phyloP scores from a whole-genome alignment of 2,113 vertebrate species.

The Apus apus region DNA sequence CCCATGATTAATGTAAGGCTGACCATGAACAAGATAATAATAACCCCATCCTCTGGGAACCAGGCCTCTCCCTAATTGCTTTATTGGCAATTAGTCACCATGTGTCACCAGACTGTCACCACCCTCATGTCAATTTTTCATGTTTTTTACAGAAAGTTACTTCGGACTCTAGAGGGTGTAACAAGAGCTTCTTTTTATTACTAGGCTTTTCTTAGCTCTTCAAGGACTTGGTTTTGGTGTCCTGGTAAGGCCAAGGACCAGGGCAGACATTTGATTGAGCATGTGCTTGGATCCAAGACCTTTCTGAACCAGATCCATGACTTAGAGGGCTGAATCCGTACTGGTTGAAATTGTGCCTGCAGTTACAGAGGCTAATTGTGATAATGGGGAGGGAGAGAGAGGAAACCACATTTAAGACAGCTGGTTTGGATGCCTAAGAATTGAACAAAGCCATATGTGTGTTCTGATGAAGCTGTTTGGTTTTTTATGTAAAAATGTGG shows the following conservation, averaged over 20 bases:
- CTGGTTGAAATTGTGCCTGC: neutral
- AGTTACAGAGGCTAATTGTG: neutral
- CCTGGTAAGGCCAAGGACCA: neutral
- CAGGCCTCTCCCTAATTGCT: constrained; percentile 4
- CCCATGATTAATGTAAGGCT: constrained; percentile 32
- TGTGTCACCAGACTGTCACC: constrained; percentile 28
- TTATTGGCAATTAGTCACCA: constrained; percentile 50
- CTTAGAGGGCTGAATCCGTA: neutral
- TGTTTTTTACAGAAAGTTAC: constrained; percentile 33
- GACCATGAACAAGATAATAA: constrained; percentile 29
- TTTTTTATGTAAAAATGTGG: neutral
- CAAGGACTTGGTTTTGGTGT: neutral
- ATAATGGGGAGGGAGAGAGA: neutral
- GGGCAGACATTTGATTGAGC: neutral
- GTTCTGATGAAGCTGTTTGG: neutral
- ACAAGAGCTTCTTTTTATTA: constrained; percentile 15
- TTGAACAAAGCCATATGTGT: neutral
- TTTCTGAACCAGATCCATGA: neutral
- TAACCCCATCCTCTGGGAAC: constrained; percentile 51
- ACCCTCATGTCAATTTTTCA: constrained; percentile 29
- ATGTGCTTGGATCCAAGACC: neutral
- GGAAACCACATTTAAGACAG: neutral
- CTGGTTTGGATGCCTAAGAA: neutral
- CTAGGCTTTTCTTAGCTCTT: constrained; percentile 5
- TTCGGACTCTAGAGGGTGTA: neutral